Percentiles rank a stretch among this genome's conserved stretches.
Conservation (phyloP, 2,797 vertebrate genomes). For the Aeoliscus strigatus region DNA sequence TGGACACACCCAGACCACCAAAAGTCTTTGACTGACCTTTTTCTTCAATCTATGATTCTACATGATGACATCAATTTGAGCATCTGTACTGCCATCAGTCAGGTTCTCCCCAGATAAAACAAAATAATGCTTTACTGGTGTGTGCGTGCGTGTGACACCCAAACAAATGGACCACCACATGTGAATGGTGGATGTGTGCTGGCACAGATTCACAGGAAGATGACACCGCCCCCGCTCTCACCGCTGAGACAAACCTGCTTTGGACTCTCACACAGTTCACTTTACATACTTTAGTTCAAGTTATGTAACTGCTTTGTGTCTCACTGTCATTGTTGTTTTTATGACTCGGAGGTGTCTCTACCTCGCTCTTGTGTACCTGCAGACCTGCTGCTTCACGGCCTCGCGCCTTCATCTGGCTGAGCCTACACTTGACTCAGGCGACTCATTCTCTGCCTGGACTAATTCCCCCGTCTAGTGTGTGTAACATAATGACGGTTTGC, state of each 20-base stretch:
- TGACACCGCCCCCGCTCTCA: slow-evolving; percentile 48
- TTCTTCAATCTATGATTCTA: too few species aligned
- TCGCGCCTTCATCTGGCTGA: slow-evolving; percentile 14
- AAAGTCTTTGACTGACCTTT: too few species aligned
- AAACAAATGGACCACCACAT: slow-evolving; percentile 47
- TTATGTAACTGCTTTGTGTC: slow-evolving; percentile 55
- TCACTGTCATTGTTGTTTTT: slow-evolving; percentile 31
- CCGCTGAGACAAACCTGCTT: slow-evolving; percentile 27
- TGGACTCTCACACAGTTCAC: slow-evolving; percentile 61
- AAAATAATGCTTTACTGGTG: slow-evolving; percentile 38
- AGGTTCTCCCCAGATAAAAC: too few species aligned
- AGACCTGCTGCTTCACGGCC: slow-evolving; percentile 21
- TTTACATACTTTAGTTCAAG: slow-evolving; percentile 53
- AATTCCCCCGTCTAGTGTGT: slow-evolving; percentile 3
- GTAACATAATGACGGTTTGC: slow-evolving; percentile 29
- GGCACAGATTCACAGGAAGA: slow-evolving; percentile 26
- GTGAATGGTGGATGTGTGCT: slow-evolving; percentile 33
- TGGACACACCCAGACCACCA: too few species aligned
- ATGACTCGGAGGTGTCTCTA: slow-evolving; percentile 17
- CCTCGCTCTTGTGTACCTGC: slow-evolving; percentile 8
- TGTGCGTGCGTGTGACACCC: slow-evolving; percentile 26
- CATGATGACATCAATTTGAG: too few species aligned
- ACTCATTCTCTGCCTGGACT: slow-evolving; percentile 9
- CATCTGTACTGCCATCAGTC: too few species aligned
- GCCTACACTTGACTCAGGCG: slow-evolving; percentile 12